A percentile compares a stretch with the other conserved stretches of the same genome.
Evolutionary conservation across 1,140 invertebrate species (phyloP).

Genomic region (Anastatus disparis): DNA sequence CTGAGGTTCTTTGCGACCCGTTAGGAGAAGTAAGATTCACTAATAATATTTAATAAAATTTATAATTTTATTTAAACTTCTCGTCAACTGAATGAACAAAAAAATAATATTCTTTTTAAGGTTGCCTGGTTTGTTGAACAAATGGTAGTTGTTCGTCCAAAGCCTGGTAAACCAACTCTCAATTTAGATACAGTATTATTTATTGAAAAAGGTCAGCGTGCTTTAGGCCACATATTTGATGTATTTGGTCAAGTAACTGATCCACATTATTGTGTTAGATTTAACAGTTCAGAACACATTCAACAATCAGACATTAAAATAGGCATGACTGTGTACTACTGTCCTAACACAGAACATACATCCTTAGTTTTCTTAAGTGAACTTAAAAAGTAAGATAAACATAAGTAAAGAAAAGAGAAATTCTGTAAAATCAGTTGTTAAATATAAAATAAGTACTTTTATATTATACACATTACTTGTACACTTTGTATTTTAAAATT

Average conservation of each 20-base stretch:
- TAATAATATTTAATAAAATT: conserved; percentile 23
- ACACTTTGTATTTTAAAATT: conserved; percentile 5
- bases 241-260: conserved; percentile 85
- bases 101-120: conserved; percentile 49
- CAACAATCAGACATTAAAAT: conserved; percentile 71
- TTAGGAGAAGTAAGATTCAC: conserved; percentile 74
- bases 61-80: conserved; percentile 9
- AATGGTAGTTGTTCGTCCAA: conserved; percentile 60
- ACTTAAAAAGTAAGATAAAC: conserved; percentile 74
- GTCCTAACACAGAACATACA: conserved; percentile 79
- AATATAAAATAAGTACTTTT: conserved; percentile 9
- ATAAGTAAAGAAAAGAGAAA: too few species aligned
- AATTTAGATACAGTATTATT: conserved; percentile 89
- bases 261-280: conserved; percentile 84
- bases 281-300: conserved; percentile 82
- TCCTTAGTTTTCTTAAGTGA: conserved; percentile 79
- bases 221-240: conserved; percentile 87
- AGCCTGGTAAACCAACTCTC: conserved; percentile 74
- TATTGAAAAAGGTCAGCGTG: conserved; percentile 75
- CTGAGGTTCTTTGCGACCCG: conserved; percentile 77
- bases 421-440: too few species aligned
- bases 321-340: conserved; percentile 82
- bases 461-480: not conserved
- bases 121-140: conserved; percentile 62
- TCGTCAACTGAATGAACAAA: too few species aligned